phyloP scores from a whole-genome alignment of 1,140 invertebrate species.

The Drosophila sucinea region DNA sequence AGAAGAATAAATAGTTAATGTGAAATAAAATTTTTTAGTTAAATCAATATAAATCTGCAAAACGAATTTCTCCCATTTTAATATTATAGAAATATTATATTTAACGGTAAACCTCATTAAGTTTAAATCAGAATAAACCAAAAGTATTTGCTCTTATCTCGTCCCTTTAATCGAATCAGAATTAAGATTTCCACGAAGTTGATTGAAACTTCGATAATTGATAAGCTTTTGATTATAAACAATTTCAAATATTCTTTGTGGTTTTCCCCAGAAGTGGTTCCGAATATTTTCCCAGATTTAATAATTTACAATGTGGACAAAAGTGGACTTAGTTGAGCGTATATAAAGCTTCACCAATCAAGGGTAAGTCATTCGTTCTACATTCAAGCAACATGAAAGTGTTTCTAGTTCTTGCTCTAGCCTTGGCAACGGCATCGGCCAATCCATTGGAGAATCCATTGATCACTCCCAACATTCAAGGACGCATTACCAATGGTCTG shows the following conservation, averaged over 20 bases:
- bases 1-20: no score
- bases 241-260: neutral
- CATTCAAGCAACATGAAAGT: no score
- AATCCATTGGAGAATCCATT: neutral
- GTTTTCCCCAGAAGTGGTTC: neutral
- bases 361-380: neutral
- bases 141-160: no score
- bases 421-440: neutral
- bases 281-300: neutral
- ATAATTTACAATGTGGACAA: neutral
- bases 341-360: neutral
- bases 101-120: no score
- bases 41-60: no score
- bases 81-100: no score
- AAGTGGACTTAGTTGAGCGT: neutral
- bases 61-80: no score
- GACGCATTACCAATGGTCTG: conserved; percentile 1
- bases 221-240: neutral
- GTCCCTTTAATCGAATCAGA: no score
- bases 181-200: neutral
- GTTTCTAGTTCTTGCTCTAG: no score
- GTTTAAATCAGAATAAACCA: no score
- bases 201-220: neutral
- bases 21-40: no score
- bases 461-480: neutral